A percentile compares a stretch with the other conserved stretches of the same genome.
Conservation (phyloP, 2,888 invertebrate species). For the Leptothorax acervorum region DNA sequence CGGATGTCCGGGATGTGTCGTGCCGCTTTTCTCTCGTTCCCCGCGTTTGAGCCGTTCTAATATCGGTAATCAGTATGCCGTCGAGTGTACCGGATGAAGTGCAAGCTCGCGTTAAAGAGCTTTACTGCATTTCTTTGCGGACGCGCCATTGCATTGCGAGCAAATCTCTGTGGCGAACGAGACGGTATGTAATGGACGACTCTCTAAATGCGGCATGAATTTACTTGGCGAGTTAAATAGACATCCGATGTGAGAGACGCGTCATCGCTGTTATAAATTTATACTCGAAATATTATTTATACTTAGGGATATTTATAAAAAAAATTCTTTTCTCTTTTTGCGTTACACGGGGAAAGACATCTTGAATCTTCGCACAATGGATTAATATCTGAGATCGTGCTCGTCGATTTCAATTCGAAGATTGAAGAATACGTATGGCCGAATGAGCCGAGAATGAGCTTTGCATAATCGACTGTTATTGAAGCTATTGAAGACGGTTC, state of each 20-base stretch:
- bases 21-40: background rate
- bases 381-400: conserved; percentile 25
- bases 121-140: conserved; percentile 10
- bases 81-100: conserved; percentile 1
- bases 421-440: background rate
- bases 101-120: conserved; percentile 12
- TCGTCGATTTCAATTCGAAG: conserved; percentile 10
- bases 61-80: background rate
- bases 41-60: background rate
- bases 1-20: background rate
- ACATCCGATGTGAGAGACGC: background rate
- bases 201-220: conserved; percentile 4
- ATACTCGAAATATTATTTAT: background rate
- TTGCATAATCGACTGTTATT: conserved; percentile 45
- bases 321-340: background rate
- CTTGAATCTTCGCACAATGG: background rate
- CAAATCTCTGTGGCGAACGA: conserved; percentile 10
- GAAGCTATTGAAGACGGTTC: conserved; percentile 45
- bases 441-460: conserved; percentile 4
- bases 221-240: conserved; percentile 6
- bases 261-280: background rate
- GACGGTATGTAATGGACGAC: conserved; percentile 7
- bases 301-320: background rate
- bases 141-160: background rate
- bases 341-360: background rate